Evolutionary conservation across 2,797 vertebrate species (phyloP), one percentile per base, ranked within the genome.

Genomic region (Hydrocynus forskahlii): DNA sequence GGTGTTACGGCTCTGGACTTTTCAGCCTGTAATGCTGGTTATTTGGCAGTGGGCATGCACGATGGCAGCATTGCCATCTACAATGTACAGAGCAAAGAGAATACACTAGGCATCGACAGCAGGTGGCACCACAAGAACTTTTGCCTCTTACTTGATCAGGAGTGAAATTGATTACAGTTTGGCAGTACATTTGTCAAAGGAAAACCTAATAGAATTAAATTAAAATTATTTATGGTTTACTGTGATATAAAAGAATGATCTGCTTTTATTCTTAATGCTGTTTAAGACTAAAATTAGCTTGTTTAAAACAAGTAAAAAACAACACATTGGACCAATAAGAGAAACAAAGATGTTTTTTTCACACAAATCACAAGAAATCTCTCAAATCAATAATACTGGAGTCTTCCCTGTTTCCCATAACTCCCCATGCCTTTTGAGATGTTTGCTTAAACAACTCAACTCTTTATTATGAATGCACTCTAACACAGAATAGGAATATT

Each of bases 1-100:
- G 89, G 94, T 0, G 96, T 98, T 6, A 97, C 96, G 0, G 90
- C 95, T 2, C 23, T 98, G 90, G 97, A 97, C 86, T 99, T 99
- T 76, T 98, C 96, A 0, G 60, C 57, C 43, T 89, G 12, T 0
- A 86, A 86, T 21, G 94, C 95, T 0, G 87, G 90, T 17, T 95
- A 95, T 52, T 63, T 98, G 79, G 97, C 97, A 0, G 95, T 97
- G 9, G 97, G 96, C 7, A 91, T 89, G 91, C 85, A 92, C 29
- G 85, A 92, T 0, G 97, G 97, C 0, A 91, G 54, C 0, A 84
- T 99, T 0, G 87, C 92, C 0, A 55, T 96, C 84, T 97, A 96
- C 55, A 90, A 95, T 0, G 89, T 97, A 0, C 91, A 88, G 68
- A 92, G 67, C 71, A 68, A 57, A 16, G 70, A 76, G 0, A 68